These are phyloP conservation scores for human (Homo sapiens) DNA, from an alignment of 2,113 vertebrate species.

Conservation along the genomic window DNA sequence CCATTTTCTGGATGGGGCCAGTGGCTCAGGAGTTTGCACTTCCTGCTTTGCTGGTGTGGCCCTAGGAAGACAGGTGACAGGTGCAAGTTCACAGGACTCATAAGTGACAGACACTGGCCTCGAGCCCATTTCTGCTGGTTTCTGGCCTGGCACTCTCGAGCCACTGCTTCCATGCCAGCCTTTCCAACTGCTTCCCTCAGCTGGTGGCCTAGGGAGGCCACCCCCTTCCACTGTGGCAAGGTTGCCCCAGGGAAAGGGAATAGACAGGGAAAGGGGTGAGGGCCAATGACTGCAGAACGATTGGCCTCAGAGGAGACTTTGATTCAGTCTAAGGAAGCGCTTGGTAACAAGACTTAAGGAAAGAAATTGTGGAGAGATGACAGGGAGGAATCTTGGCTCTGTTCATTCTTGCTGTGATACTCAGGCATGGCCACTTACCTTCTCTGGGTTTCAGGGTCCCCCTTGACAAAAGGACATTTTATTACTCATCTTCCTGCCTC, in stretches of 20 bases:
- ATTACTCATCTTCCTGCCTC: not conserved
- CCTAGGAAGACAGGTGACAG: not conserved
- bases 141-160: not conserved
- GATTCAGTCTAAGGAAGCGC: not conserved
- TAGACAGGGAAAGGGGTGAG: too few species aligned
- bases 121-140: not conserved
- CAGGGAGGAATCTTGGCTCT: not conserved
- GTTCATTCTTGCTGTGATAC: not conserved
- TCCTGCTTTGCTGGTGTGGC: not conserved
- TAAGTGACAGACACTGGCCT: not conserved
- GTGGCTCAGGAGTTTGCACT: not conserved
- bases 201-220: not conserved
- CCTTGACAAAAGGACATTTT: not conserved
- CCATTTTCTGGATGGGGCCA: not conserved
- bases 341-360: not conserved
- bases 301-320: not conserved
- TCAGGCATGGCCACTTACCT: too few species aligned
- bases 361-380: not conserved
- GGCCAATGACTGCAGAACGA: not conserved
- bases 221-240: not conserved
- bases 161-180: too few species aligned
- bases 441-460: not conserved
- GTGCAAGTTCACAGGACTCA: not conserved
- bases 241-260: rapidly evolving
- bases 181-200: not conserved